Evolutionary conservation across 2,113 vertebrate species (phyloP).

Genomic region (Castor canadensis): DNA sequence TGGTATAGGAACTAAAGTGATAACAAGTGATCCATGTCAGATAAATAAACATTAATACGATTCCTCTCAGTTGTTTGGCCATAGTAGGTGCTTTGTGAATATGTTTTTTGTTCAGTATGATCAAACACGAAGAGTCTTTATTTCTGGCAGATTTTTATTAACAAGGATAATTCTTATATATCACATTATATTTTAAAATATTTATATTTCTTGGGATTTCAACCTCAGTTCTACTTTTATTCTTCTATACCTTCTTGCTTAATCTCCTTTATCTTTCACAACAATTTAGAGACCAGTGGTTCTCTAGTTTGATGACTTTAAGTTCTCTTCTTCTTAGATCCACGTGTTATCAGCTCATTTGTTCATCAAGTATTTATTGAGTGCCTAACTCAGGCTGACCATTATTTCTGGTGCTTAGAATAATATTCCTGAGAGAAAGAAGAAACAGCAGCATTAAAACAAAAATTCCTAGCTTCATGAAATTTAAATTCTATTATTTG

Average conservation of each 20-base stretch:
- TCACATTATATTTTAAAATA: not conserved
- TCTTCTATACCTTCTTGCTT: not conserved
- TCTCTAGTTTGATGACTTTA: not conserved
- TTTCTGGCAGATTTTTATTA: not conserved
- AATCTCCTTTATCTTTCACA: not conserved
- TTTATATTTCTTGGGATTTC: not conserved
- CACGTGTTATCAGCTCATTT: not conserved
- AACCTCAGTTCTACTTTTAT: not conserved
- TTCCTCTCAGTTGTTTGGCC: not conserved
- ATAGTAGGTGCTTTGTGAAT: not conserved
- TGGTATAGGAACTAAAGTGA: not conserved
- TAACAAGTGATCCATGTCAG: not conserved
- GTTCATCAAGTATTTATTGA: not conserved
- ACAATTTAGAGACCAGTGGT: not conserved
- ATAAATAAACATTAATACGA: not conserved
- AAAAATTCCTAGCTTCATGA: not conserved
- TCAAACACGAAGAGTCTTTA: not conserved
- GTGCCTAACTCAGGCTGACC: not conserved
- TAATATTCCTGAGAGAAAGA: not conserved
- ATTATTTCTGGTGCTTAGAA: not conserved
- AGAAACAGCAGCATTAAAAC: not conserved
- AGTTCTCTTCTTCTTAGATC: not conserved
- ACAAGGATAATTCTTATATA: not conserved
- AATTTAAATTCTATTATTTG: not conserved
- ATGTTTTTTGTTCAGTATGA: not conserved